Evolutionary conservation across 2,113 vertebrate species (phyloP), one percentile per base, ranked within the genome.

Genomic region (Calypte anna): DNA sequence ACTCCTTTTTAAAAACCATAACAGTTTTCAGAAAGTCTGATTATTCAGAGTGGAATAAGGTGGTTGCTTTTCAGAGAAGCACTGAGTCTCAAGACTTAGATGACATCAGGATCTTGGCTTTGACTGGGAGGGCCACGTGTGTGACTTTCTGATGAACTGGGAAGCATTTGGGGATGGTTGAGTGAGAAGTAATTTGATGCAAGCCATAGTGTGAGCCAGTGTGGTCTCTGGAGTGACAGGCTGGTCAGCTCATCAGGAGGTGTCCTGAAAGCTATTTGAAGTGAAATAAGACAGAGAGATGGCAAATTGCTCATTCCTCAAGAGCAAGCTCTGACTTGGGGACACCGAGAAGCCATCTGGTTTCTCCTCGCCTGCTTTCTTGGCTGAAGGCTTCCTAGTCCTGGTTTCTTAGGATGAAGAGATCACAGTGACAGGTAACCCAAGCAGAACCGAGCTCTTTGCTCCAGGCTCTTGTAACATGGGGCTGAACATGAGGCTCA

Each of bases 361-460:
- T 91, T 91, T 91, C 82, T 72, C 82, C 79, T 76, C 85, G 82
- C 50, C 55, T 77, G 83, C 72, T 74, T 83, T 80, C 67, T 70
- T 92, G 24, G 64, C 91, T 91, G 83, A 57, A 94, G 80, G 89
- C 76, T 88, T 80, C 27, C 54, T 73, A 36, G 64, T 20, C 72
- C 76, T 83, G 12, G 72, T 88, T 94, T 83, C 76, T 86, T 8
- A 4, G 5, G 55, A 91, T 63, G 62, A 91, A 59, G 70, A 91
- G 50, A 91, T 91, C 67, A 50, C 50, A 50, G 67, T 91, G 94
- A 82, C 6, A 0, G 48, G n/a, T 75, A 93, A 82, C 54, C 23
- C 0, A 0, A 94, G 83, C 46, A 72, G 83, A 82, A 70, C 81
- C 38, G 73, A 86, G 58, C 57, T 46, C 28, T 59, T 53, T 2